These are phyloP conservation scores for Acleris sparsana DNA, from an alignment of 2,888 invertebrate species.

Conservation along the genomic window DNA sequence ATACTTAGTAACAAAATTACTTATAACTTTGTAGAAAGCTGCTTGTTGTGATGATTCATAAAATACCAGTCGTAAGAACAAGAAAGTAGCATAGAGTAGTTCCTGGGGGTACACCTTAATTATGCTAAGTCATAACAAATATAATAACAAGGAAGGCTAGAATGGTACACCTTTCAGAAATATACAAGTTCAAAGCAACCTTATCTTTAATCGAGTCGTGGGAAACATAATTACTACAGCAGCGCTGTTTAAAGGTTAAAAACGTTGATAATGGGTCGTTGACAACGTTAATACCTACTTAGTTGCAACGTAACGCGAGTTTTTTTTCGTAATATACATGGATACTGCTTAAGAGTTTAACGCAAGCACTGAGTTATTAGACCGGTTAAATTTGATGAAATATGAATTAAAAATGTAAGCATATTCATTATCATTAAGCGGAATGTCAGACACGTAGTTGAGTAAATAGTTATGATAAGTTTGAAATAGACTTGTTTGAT, in stretches of 20 bases:
- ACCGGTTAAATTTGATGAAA: slow-evolving; percentile 21
- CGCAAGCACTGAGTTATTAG: slow-evolving; percentile 6
- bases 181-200: slow-evolving; percentile 25
- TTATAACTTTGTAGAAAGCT: too few relatives aligned
- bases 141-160: neutral
- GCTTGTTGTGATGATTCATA: too few relatives aligned
- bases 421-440: neutral
- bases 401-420: slow-evolving; percentile 2
- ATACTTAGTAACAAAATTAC: too few relatives aligned
- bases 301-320: neutral
- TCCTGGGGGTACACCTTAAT: too few relatives aligned
- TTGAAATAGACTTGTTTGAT: too few relatives aligned
- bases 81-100: too few relatives aligned
- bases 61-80: too few relatives aligned
- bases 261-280: neutral
- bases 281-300: neutral
- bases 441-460: too few relatives aligned
- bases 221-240: slow-evolving; percentile 27
- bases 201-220: slow-evolving; percentile 31
- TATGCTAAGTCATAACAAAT: neutral
- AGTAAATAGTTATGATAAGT: too few relatives aligned
- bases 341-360: neutral
- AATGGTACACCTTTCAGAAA: neutral
- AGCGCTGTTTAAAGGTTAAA: slow-evolving; percentile 10
- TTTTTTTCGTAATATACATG: neutral